Evolutionary conservation across 2,113 vertebrate species (phyloP), one percentile per base, ranked within the genome.

Genomic region (Bufo gargarizans): DNA sequence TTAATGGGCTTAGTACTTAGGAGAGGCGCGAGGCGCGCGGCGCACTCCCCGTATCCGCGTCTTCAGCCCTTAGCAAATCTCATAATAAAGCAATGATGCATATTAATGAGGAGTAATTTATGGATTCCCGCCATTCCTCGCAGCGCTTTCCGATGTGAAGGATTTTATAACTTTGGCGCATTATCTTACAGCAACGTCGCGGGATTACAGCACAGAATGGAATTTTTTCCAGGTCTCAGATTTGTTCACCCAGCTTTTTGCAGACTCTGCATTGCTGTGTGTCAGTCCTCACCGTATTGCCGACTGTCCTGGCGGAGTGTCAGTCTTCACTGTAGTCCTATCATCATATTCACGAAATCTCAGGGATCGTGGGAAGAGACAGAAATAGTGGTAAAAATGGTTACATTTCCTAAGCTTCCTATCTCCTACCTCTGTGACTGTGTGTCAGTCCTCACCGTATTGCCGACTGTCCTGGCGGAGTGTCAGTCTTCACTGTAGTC

Each of bases 1-100:
- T 67, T 86, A 86, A 86, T 86, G 76, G 59, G 20, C 69, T 86
- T 86, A 79, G 85, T 86, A 86, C 85, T 86, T 86, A 86, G 69
- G 74, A 79, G 16, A 33, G 55, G 33, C 9, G 58, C 76, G 16
- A 33, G 55, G 33, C 9, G 58, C 76, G 65, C 4, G 50, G 74
- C 22, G 59, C 77, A 47, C 67, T 43, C n/a, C 55, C 58, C 78
- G 74, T 79, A 65, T 58, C 85, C 19, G 50, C n/a, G 61, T 63
- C 53, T 77, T n/a, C 72, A 53, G 82, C 47, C 85, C 74, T 53
- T 58, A 77, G 85, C 74, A 79, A 77, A 67, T 78, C 85, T 65
- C 59, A 84, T 72, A 69, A 84, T 72, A 72, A 84, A 17, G 45
- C 85, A 77, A 77, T 79, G 85, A 78, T 53, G 71, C 63, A 76